Evolutionary conservation across 2,113 vertebrate genomes (phyloP).

Genomic region (Promerops cafer): DNA sequence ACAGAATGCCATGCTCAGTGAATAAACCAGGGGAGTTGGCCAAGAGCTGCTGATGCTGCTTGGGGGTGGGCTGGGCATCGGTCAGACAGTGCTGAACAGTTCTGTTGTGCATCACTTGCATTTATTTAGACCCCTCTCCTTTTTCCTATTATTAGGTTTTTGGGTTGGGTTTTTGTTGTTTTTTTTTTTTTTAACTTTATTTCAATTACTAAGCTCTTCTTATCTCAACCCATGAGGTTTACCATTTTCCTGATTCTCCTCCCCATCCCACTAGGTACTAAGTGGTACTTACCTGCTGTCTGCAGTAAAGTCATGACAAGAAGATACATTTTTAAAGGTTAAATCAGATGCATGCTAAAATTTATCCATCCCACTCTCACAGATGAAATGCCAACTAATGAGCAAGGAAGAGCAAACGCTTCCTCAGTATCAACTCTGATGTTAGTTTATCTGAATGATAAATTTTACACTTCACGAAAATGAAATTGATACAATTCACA

Average conservation of each 20-base stretch:
- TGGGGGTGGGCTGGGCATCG: neutral
- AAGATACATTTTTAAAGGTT: neutral
- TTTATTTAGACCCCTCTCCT: neutral
- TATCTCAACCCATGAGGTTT: neutral
- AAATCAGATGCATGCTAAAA: neutral
- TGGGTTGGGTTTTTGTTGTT: too few relatives aligned
- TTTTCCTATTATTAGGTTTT: neutral
- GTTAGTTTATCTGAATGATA: neutral
- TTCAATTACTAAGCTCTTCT: neutral
- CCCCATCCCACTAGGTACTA: neutral
- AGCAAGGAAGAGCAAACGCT: slow-evolving; percentile 33
- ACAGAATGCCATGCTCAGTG: neutral
- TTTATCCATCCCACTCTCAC: neutral
- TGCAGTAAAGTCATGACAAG: neutral
- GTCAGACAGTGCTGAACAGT: neutral
- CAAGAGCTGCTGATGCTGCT: neutral
- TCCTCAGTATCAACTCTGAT: neutral
- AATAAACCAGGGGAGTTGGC: neutral
- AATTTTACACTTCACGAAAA: neutral
- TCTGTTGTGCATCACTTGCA: neutral
- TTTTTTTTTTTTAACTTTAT: neutral
- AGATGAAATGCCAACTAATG: slow-evolving; percentile 54
- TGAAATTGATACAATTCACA: neutral
- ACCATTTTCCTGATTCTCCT: neutral
- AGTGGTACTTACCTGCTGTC: neutral